Percentiles rank a stretch among this genome's conserved stretches.
Conservation (phyloP, 2,797 vertebrate genomes). For the Perodicticus potto region DNA sequence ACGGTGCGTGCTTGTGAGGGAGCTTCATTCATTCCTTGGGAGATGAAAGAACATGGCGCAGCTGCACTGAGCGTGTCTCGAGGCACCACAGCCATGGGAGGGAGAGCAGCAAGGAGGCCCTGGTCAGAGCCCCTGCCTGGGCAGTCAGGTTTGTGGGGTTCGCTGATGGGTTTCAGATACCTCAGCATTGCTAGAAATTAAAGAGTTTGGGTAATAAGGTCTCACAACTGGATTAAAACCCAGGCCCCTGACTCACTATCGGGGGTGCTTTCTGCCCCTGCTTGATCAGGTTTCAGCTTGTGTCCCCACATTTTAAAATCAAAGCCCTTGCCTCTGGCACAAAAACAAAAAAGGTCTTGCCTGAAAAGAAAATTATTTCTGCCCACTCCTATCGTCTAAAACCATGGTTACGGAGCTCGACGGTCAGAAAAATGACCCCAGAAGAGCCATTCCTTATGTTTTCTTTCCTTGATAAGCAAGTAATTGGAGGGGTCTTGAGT, state of each 20-base stretch:
- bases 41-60: not conserved
- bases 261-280: not conserved
- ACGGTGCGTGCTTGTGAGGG: not conserved
- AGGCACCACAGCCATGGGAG: not conserved
- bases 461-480: not conserved
- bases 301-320: not conserved
- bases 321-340: not conserved
- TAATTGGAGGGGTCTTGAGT: not conserved
- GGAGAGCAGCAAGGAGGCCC: not conserved
- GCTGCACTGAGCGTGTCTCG: not conserved
- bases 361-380: not conserved
- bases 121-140: rapidly evolving
- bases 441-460: not conserved
- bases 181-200: not conserved
- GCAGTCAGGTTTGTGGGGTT: not conserved
- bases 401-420: not conserved
- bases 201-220: not conserved
- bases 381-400: rapidly evolving
- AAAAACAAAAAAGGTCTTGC: not conserved
- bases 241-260: not conserved
- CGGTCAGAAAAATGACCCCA: not conserved
- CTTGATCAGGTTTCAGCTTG: not conserved
- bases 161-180: too few species aligned
- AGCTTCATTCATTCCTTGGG: not conserved
- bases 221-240: not conserved